Conservation (phyloP, 1,140 invertebrate genomes). For the Penaeus indicus region DNA sequence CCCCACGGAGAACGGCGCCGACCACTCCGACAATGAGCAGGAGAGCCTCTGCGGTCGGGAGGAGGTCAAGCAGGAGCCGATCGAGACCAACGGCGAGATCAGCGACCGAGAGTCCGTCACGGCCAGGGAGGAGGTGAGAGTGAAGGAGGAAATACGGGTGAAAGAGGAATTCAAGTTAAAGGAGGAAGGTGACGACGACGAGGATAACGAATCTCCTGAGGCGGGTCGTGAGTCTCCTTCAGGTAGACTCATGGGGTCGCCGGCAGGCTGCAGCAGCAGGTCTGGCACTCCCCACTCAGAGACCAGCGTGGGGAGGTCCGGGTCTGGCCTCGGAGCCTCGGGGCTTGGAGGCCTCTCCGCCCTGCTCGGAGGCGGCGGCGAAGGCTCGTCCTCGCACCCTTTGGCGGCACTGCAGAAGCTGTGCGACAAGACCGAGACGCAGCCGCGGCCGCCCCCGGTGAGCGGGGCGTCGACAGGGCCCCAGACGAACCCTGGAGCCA, state of each 20-base stretch:
- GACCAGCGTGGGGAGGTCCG: constrained; percentile 69
- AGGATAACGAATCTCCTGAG: constrained; percentile 47
- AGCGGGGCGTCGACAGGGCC: constrained; percentile 58
- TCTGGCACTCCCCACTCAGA: constrained; percentile 75
- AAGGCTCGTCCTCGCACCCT: constrained; percentile 76
- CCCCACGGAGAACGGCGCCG: constrained; percentile 63
- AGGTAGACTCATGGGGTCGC: constrained; percentile 55
- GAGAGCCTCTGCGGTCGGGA: constrained; percentile 57
- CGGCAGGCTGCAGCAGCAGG: constrained; percentile 64
- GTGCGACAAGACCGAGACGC: constrained; percentile 92
- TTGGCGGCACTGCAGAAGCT: constrained; percentile 93
- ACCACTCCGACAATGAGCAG: constrained; percentile 63
- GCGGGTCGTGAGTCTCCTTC: constrained; percentile 59
- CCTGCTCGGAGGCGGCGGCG: constrained; percentile 67
- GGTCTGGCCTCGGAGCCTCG: constrained; percentile 53
- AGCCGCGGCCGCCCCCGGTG: constrained; percentile 68
- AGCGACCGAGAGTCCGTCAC: constrained; percentile 55
- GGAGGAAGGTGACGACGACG: constrained; percentile 56
- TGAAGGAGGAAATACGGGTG: constrained; percentile 66
- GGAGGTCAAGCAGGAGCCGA: constrained; percentile 58
- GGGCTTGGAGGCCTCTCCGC: constrained; percentile 68
- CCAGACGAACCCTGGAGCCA: constrained; percentile 79
- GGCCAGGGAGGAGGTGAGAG: constrained; percentile 59
- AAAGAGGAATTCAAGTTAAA: constrained; percentile 66
- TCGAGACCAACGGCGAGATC: constrained; percentile 52